Evolutionary conservation across 2,113 vertebrate species (phyloP), one percentile per base, ranked within the genome.

Genomic region (Passer domesticus): DNA sequence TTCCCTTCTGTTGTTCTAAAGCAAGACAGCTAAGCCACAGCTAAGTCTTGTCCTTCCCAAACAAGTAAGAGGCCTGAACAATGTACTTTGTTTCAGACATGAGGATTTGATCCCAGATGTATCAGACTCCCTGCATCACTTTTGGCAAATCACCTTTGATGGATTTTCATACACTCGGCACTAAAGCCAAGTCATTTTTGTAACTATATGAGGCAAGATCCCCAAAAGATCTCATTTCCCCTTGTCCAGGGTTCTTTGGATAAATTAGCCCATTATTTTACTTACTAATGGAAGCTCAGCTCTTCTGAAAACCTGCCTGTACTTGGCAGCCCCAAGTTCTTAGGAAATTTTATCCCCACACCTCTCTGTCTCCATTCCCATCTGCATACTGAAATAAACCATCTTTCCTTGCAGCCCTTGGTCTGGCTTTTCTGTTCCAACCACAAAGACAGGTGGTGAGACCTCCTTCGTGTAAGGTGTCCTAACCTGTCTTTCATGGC

Each of bases 151-250:
- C 64, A 72, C 76, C 87, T 75, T 86, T 83, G 79, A 81, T 86
- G 66, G 83, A 95, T 96, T 96, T 90, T 90, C 76, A 81, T 64
- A 85, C 14, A 31, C 55, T 88, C 33, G 2, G 85, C 59, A 52
- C 31, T 50, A 83, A 93, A 87, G 33, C 52, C 56, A 74, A 63
- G 83, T 46, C 0, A 0, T 83, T 96, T 64, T 17, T 53, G 22
- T 75, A 77, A 88, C 76, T 92, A 35, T 81, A 81, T 75, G 78
- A 95, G 73, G 92, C 92, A 83, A 86, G 85, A 93, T 87, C 92
- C 89, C 88, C 85, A 90, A 59, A 91, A 96, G 41, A 89, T 52
- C 60, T 90, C 68, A 62, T 81, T 94, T 93, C 56, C 64, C 62
- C 62, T 83, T 64, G 64, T 85, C 75, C 30, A 1, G 78, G 58